phyloP scores from a whole-genome alignment of 1,140 invertebrate genomes.

The Papilio machaon region DNA sequence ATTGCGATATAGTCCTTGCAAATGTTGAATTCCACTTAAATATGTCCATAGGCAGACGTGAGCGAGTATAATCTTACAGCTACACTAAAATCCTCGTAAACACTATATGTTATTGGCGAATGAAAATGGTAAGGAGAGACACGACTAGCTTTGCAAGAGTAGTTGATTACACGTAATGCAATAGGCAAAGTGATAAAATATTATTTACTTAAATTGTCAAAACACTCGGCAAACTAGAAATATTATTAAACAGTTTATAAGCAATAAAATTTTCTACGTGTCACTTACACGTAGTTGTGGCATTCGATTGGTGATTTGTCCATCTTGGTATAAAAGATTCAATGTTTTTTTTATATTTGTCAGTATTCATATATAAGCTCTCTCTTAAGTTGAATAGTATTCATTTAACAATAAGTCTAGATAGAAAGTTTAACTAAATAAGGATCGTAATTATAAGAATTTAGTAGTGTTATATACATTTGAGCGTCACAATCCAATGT shows the following conservation, averaged over 20 bases:
- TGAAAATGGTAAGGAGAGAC: conserved; percentile 9
- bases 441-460: no score
- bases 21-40: conserved; percentile 42
- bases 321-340: neutral
- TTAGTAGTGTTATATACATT: no score
- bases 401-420: no score
- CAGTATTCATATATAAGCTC: no score
- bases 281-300: neutral
- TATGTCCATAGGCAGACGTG: conserved; percentile 34
- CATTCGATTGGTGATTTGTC: neutral
- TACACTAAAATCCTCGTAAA: conserved; percentile 27
- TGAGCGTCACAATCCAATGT: neutral
- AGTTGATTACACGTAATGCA: conserved; percentile 3
- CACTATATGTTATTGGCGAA: conserved; percentile 11
- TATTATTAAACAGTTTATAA: neutral
- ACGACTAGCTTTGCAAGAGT: neutral
- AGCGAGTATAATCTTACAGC: conserved; percentile 8
- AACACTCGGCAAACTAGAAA: neutral
- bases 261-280: neutral
- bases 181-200: conserved; percentile 9
- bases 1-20: conserved; percentile 42
- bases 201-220: conserved; percentile 16
- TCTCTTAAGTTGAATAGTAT: no score
- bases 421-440: no score
- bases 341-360: no score